A percentile compares a stretch with the other conserved stretches of the same genome.
phyloP scores from a whole-genome alignment of 2,113 vertebrate genomes.

The Hemiprocne comata region DNA sequence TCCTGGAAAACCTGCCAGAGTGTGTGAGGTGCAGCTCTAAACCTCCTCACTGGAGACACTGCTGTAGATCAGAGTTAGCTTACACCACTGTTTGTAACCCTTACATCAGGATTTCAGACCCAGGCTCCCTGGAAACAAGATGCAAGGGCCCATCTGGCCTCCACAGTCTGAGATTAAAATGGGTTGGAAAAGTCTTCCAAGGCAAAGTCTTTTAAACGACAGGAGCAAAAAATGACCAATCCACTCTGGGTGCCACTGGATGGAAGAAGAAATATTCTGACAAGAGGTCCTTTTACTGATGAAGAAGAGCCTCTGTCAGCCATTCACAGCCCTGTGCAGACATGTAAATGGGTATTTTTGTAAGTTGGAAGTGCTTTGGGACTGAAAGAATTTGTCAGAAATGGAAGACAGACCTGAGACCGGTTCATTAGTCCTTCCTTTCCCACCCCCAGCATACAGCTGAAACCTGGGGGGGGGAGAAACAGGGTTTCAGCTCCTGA shows the following conservation, averaged over 20 bases:
- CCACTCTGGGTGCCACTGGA: not conserved
- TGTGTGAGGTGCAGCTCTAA: not conserved
- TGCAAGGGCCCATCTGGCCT: not conserved
- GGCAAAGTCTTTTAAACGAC: not conserved
- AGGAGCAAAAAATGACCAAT: not conserved
- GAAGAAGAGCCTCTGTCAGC: not conserved
- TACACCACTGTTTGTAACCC: not conserved
- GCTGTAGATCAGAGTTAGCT: not conserved
- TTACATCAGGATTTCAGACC: not conserved
- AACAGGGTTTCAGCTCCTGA: not conserved
- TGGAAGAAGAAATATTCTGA: not conserved
- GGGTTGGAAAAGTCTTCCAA: not conserved
- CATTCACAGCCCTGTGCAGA: not conserved
- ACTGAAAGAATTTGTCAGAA: not conserved
- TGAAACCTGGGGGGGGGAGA: not conserved
- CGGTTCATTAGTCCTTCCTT: not conserved
- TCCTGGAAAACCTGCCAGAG: not conserved
- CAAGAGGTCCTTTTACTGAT: not conserved
- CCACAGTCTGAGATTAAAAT: not conserved
- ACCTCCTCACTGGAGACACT: not conserved
- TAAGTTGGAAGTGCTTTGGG: not conserved
- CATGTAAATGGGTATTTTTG: no score
- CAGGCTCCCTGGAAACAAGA: not conserved
- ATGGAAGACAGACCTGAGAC: not conserved
- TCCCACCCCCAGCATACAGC: not conserved